Evolutionary conservation across 2,113 vertebrate genomes (phyloP).

Genomic region (Grallaria varia): DNA sequence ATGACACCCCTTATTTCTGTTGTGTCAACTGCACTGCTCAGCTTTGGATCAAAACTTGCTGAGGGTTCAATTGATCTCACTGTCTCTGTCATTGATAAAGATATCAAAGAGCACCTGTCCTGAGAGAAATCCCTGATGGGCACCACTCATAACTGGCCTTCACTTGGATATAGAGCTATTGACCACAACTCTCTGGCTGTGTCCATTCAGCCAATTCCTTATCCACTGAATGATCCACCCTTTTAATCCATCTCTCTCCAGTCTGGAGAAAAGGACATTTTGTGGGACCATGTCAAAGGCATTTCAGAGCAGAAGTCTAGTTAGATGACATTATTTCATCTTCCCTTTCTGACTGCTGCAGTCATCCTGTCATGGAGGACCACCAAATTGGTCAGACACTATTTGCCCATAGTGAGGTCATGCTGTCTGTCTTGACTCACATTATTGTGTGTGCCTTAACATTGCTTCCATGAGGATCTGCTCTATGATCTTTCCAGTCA

Average conservation of each 20-base stretch:
- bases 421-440: not conserved
- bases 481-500: not conserved
- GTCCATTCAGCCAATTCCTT: not conserved
- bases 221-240: not conserved
- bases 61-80: not conserved
- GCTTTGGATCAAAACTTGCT: not conserved
- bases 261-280: not conserved
- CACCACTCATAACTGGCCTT: not conserved
- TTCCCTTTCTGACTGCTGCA: not conserved
- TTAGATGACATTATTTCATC: not conserved
- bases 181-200: not conserved
- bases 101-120: not conserved
- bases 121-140: not conserved
- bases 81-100: not conserved
- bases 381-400: not conserved
- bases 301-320: not conserved
- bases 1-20: not conserved
- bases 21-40: not conserved
- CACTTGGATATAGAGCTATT: not conserved
- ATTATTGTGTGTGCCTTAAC: accelerated
- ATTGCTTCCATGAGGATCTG: not conserved
- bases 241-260: not conserved
- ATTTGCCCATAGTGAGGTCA: not conserved
- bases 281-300: not conserved
- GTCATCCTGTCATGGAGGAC: not conserved